Conservation (phyloP, 2,113 vertebrate genomes). For the Pachycephala philippinensis region DNA sequence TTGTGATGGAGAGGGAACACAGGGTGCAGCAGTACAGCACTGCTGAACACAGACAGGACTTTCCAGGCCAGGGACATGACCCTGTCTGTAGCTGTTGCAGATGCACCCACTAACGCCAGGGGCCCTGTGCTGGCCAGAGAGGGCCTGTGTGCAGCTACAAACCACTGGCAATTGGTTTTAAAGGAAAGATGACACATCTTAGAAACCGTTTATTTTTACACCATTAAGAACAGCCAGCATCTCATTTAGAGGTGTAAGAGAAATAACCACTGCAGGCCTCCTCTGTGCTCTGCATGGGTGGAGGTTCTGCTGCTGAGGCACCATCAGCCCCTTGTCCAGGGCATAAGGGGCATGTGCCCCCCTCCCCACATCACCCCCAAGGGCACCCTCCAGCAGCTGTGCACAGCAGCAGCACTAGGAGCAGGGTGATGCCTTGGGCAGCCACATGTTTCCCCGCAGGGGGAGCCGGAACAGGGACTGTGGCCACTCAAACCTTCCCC, state of each 20-base stretch:
- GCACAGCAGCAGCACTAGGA: background rate
- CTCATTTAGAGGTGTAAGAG: background rate
- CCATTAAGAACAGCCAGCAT: background rate
- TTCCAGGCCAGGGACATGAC: background rate
- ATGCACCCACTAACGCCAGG: background rate
- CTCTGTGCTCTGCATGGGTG: background rate
- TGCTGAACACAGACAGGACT: background rate
- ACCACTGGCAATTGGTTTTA: background rate
- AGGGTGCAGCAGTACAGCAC: fast-evolving
- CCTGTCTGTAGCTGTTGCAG: background rate
- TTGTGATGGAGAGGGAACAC: background rate
- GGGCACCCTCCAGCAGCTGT: background rate
- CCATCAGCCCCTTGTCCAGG: background rate
- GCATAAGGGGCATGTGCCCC: too few species aligned
- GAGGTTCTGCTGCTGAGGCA: background rate
- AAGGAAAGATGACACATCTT: background rate
- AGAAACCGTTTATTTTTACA: background rate
- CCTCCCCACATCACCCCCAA: background rate
- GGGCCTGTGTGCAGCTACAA: background rate
- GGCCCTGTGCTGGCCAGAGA: too few species aligned
- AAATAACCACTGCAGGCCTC: background rate
- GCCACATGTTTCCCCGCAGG: background rate
- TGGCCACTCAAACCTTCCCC: background rate
- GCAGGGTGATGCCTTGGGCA: background rate
- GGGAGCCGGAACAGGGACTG: background rate